Evolutionary conservation across 1,140 invertebrate species (phyloP).

Genomic region (Sitodiplosis mosellana): DNA sequence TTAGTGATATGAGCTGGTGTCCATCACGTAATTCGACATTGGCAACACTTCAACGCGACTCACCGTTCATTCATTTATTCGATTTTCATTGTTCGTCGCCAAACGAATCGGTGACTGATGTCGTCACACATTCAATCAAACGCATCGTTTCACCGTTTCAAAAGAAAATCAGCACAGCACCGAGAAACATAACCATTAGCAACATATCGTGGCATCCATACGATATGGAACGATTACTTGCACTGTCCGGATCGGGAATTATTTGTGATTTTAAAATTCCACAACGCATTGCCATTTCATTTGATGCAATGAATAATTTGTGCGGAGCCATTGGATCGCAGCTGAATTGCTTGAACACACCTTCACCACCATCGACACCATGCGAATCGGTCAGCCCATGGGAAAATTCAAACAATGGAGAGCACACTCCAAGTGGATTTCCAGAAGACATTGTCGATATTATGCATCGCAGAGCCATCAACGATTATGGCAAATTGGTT

Average conservation of each 20-base stretch:
- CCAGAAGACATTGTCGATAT: slow-evolving; percentile 51
- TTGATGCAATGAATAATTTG: slow-evolving; percentile 3
- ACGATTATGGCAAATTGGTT: slow-evolving; percentile 63
- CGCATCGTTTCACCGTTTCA: slow-evolving; percentile 20
- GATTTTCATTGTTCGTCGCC: slow-evolving; percentile 19
- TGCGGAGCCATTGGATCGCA: background rate
- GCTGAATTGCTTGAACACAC: background rate
- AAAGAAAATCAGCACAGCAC: slow-evolving; percentile 11
- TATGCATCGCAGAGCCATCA: slow-evolving; percentile 49
- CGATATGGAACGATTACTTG: slow-evolving; percentile 16
- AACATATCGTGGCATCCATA: slow-evolving; percentile 18
- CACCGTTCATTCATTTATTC: slow-evolving; percentile 18
- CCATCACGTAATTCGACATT: slow-evolving; percentile 37
- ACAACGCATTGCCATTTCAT: background rate
- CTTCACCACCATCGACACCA: slow-evolving; percentile 1
- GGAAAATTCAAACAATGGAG: background rate
- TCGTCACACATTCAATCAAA: slow-evolving; percentile 19
- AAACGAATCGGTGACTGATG: slow-evolving; percentile 9
- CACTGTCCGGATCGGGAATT: slow-evolving; percentile 11
- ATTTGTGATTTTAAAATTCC: slow-evolving; percentile 4
- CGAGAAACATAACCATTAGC: slow-evolving; percentile 8
- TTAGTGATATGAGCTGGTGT: slow-evolving; percentile 69
- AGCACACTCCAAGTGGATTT: background rate
- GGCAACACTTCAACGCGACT: slow-evolving; percentile 19
- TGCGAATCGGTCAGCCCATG: background rate